phyloP scores from a whole-genome alignment of 92 coral and sea anemone species.

The Micromussa lordhowensis region DNA sequence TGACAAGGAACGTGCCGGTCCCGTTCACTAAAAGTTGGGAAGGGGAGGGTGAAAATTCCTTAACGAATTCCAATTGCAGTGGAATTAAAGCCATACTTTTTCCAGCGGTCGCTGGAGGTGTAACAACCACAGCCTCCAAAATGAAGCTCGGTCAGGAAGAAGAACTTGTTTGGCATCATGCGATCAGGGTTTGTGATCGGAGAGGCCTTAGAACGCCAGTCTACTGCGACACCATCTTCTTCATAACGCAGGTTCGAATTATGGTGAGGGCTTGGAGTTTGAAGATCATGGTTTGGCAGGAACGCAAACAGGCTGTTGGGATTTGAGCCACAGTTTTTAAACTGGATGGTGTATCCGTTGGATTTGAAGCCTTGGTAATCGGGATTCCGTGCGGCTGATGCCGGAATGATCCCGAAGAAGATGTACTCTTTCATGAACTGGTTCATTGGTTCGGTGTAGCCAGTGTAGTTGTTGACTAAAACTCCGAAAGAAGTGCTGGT shows the following conservation, averaged over 20 bases:
- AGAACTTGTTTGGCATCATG: slow-evolving; percentile 60
- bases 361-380: slow-evolving; percentile 62
- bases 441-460: slow-evolving; percentile 61
- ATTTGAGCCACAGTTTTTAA: slow-evolving; percentile 57
- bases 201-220: slow-evolving; percentile 63
- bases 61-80: slow-evolving; percentile 35
- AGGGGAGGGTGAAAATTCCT: neutral
- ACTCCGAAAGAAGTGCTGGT: slow-evolving; percentile 3
- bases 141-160: slow-evolving; percentile 78
- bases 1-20: no score
- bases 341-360: slow-evolving; percentile 40
- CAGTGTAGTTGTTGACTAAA: slow-evolving; percentile 37
- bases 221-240: neutral
- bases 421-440: slow-evolving; percentile 39
- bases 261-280: neutral
- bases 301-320: slow-evolving; percentile 73
- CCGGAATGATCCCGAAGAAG: slow-evolving; percentile 59
- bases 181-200: slow-evolving; percentile 61
- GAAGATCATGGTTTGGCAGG: slow-evolving; percentile 58
- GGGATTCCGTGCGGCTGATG: neutral
- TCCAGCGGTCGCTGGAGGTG: slow-evolving; percentile 83
- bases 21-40: no score
- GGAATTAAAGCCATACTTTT: slow-evolving; percentile 36
- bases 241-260: neutral
- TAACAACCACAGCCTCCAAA: slow-evolving; percentile 82